These are phyloP conservation scores for Nephila pilipes DNA, from an alignment of 1,140 invertebrate species.

Conservation along the genomic window DNA sequence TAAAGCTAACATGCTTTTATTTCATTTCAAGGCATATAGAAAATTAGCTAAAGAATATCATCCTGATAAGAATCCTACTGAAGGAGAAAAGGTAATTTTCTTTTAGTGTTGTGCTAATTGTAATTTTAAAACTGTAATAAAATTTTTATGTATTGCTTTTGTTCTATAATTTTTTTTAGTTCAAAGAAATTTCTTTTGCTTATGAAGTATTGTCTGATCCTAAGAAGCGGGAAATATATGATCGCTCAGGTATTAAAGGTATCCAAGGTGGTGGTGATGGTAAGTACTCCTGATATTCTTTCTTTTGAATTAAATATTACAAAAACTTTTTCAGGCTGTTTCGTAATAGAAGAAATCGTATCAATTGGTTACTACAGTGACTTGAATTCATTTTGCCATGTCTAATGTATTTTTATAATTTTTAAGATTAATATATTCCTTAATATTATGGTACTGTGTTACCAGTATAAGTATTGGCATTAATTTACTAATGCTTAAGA, in stretches of 20 bases:
- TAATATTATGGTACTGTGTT: too few species aligned
- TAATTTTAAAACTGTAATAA: background rate
- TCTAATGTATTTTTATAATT: too few species aligned
- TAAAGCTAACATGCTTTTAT: background rate
- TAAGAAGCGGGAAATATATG: constrained; percentile 86
- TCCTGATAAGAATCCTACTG: constrained; percentile 92
- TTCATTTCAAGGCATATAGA: constrained; percentile 86
- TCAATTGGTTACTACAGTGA: too few species aligned
- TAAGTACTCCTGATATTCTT: background rate
- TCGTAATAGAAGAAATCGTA: too few species aligned
- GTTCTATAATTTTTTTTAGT: constrained; percentile 80
- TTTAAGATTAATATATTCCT: too few species aligned
- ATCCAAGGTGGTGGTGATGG: constrained; percentile 85
- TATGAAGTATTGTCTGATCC: constrained; percentile 90
- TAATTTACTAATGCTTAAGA: too few species aligned
- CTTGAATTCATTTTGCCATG: too few species aligned
- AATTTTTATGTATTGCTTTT: background rate
- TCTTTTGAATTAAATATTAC: too few species aligned
- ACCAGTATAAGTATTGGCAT: too few species aligned
- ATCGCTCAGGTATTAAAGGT: constrained; percentile 89
- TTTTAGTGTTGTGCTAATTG: background rate
- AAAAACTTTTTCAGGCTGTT: too few species aligned
- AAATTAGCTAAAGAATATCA: constrained; percentile 93
- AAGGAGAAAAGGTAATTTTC: constrained; percentile 81
- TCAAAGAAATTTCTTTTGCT: constrained; percentile 94